Evolutionary conservation across 2,888 invertebrate species (phyloP).

Genomic region (Scaptomyza parva): DNA sequence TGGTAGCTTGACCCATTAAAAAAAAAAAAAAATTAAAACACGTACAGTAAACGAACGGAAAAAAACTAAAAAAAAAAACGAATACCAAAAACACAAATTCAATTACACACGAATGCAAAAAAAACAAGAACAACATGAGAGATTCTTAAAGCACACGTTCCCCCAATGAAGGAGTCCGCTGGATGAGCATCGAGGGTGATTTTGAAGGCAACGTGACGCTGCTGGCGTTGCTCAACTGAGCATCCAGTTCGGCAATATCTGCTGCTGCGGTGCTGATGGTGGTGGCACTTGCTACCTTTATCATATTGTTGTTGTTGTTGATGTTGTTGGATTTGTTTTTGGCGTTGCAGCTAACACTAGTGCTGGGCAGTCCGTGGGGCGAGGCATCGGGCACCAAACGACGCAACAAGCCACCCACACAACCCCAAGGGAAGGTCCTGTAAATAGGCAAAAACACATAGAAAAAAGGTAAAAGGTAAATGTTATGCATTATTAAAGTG

Average conservation of each 20-base stretch:
- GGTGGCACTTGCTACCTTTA: constrained; percentile 34
- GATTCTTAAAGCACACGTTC: constrained; percentile 84
- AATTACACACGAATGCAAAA: constrained; percentile 73
- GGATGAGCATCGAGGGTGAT: constrained; percentile 83
- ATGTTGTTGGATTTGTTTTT: constrained; percentile 14
- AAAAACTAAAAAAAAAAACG: constrained; percentile 4
- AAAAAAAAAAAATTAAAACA: background rate
- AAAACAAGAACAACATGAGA: constrained; percentile 19
- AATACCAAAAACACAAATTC: constrained; percentile 75
- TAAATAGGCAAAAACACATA: constrained; percentile 62
- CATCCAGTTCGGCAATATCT: constrained; percentile 68
- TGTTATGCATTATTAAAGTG: constrained; percentile 75
- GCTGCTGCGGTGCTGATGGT: constrained; percentile 39
- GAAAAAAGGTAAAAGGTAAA: constrained; percentile 46
- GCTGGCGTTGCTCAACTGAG: constrained; percentile 59
- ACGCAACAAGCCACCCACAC: constrained; percentile 88
- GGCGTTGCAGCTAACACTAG: constrained; percentile 17
- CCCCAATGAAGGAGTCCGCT: constrained; percentile 83
- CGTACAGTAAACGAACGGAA: constrained; percentile 1
- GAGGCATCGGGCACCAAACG: constrained; percentile 89
- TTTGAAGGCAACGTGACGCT: constrained; percentile 72
- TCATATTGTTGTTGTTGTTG: constrained; percentile 22
- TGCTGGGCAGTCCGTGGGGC: constrained; percentile 84
- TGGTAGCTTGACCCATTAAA: constrained; percentile 34
- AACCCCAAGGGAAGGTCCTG: constrained; percentile 91